These are phyloP conservation scores for Graptemys geographica DNA, from an alignment of 2,797 vertebrate genomes.

Conservation along the genomic window DNA sequence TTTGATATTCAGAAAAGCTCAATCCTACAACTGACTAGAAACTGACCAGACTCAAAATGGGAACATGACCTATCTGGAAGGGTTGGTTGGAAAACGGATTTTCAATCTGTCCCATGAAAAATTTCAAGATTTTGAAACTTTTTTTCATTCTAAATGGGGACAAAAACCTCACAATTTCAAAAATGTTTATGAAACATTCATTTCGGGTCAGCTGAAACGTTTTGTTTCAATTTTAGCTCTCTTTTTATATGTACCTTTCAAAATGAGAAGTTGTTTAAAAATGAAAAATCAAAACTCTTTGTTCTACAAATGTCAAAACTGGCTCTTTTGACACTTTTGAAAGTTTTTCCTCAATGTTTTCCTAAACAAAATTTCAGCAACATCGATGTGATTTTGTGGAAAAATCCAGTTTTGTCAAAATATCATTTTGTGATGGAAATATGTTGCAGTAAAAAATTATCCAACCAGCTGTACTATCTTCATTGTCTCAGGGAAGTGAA, in stretches of 20 bases:
- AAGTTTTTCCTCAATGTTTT: neutral
- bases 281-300: neutral
- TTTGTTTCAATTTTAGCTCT: neutral
- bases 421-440: neutral
- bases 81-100: neutral
- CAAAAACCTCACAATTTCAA: neutral
- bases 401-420: neutral
- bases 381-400: neutral
- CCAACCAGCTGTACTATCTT: neutral
- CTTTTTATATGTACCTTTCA: neutral
- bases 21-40: neutral
- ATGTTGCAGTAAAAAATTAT: neutral
- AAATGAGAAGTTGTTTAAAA: neutral
- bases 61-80: neutral
- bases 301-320: neutral
- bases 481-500: neutral
- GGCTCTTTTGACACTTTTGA: neutral
- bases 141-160: neutral
- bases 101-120: neutral
- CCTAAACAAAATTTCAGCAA: neutral
- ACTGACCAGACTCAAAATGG: neutral
- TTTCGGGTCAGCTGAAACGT: neutral
- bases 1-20: neutral
- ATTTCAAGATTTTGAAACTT: neutral
- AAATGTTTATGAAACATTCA: neutral